These are phyloP conservation scores for Falco novaeseelandiae DNA, from an alignment of 2,797 vertebrate genomes.

Conservation along the genomic window DNA sequence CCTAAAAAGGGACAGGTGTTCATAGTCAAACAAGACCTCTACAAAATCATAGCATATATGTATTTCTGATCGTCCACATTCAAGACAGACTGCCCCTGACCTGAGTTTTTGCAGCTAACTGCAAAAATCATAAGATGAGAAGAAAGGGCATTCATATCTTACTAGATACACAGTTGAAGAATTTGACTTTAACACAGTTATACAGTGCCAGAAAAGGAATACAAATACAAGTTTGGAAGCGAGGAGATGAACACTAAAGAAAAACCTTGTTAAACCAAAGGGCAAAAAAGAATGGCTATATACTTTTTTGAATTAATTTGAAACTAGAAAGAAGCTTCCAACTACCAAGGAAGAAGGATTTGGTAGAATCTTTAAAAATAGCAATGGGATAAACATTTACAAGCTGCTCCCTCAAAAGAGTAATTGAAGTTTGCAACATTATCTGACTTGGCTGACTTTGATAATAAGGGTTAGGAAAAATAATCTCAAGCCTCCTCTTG, in stretches of 20 bases:
- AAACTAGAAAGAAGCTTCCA: background rate
- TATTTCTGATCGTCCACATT: background rate
- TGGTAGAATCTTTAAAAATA: background rate
- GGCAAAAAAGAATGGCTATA: background rate
- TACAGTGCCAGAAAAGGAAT: background rate
- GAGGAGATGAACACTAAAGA: background rate
- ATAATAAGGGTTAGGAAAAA: background rate
- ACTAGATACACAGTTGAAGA: background rate
- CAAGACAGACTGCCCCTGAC: background rate
- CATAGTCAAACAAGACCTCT: background rate
- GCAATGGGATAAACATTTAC: rapidly evolving
- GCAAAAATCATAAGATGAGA: background rate
- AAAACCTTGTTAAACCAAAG: background rate
- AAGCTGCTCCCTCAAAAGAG: background rate
- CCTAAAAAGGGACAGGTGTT: background rate
- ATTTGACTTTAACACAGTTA: background rate
- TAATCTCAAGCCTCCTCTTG: background rate
- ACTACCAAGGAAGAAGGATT: background rate
- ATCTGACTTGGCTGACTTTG: background rate
- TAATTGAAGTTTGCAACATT: background rate
- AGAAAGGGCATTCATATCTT: background rate
- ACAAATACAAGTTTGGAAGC: background rate
- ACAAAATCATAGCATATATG: background rate
- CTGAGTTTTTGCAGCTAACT: background rate
- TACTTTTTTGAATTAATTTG: background rate